Conservation (phyloP, 30 jellyfish, hydroid and myxozoan species). For the Aurelia sp. region DNA sequence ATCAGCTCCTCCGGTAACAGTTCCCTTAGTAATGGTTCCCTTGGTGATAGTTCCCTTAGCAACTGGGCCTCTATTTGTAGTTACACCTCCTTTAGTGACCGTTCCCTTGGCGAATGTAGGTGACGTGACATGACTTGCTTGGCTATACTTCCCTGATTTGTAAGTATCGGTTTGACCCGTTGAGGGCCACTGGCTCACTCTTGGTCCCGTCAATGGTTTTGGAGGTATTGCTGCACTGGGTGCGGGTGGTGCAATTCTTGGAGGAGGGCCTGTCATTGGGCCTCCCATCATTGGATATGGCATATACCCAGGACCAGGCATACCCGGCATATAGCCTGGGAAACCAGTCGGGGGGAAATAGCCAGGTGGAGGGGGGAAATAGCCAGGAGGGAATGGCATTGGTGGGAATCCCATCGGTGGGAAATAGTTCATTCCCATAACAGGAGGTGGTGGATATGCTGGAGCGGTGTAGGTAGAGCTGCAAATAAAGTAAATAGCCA, state of each 20-base stretch:
- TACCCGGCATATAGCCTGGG: slow-evolving; percentile 35
- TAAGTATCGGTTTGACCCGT: no score
- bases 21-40: no score
- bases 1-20: no score
- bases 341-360: slow-evolving; percentile 32
- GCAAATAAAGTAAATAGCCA: not conserved
- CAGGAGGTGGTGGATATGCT: not conserved
- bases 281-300: slow-evolving; percentile 1
- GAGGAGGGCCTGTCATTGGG: not conserved
- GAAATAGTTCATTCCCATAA: not conserved
- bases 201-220: no score
- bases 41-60: no score
- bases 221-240: no score
- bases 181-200: no score
- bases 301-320: slow-evolving; percentile 5
- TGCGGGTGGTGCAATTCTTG: not conserved
- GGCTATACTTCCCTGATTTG: no score
- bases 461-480: slow-evolving; percentile 15
- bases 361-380: slow-evolving; percentile 19
- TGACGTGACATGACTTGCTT: no score
- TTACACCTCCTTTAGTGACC: no score
- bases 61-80: no score
- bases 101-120: no score
- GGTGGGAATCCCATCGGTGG: slow-evolving; percentile 54
- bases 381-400: slow-evolving; percentile 34